Conservation (phyloP, 2,113 vertebrate species). For the Pituophis catenifer region DNA sequence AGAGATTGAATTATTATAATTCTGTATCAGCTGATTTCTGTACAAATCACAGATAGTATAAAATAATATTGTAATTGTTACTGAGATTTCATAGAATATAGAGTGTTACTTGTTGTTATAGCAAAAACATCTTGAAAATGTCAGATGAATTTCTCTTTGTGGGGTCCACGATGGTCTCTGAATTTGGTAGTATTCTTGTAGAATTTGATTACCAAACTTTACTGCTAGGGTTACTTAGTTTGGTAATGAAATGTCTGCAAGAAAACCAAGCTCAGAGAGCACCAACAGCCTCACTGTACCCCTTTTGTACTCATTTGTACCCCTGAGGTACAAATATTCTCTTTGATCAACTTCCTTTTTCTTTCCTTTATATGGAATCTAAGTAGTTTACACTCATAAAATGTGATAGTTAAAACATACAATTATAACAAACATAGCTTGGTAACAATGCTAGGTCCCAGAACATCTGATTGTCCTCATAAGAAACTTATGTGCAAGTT, state of each 20-base stretch:
- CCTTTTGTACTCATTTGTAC: not conserved
- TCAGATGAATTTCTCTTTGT: not conserved
- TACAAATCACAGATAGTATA: conserved; percentile 59
- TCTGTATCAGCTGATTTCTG: conserved; percentile 48
- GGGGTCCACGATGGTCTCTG: not conserved
- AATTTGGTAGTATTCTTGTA: not conserved
- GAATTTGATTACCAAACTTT: not conserved
- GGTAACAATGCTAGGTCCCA: not conserved
- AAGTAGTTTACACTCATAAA: not conserved
- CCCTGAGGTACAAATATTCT: not conserved
- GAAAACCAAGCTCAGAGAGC: not conserved
- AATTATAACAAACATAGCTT: not conserved
- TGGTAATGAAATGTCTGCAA: not conserved
- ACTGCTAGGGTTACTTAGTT: not conserved
- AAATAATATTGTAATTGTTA: not conserved
- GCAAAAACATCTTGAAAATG: conserved; percentile 40
- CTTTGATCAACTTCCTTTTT: not conserved
- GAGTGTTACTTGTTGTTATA: conserved; percentile 34
- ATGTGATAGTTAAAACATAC: not conserved
- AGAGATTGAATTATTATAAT: conserved; percentile 60
- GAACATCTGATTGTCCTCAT: not conserved
- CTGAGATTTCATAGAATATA: conserved; percentile 53
- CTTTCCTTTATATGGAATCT: not conserved
- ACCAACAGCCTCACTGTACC: not conserved
- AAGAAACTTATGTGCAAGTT: not conserved